These are phyloP conservation scores for Gandaritis pyraliata DNA, from an alignment of 2,888 invertebrate genomes.

Conservation along the genomic window DNA sequence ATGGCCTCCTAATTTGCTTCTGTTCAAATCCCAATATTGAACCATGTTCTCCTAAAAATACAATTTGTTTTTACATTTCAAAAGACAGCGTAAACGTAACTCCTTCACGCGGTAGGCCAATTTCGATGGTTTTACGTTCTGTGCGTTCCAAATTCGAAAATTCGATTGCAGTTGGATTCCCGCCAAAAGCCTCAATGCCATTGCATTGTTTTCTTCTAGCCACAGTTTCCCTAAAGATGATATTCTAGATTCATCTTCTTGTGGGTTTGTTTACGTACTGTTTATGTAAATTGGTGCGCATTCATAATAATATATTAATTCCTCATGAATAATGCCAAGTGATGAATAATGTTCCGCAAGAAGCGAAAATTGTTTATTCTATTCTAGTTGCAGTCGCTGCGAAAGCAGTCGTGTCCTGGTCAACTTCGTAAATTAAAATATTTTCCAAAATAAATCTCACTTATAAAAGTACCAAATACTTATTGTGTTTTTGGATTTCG, in stretches of 20 bases:
- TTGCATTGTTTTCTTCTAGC: conserved; percentile 28
- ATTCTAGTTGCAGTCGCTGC: too few species aligned
- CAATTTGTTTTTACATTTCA: too few species aligned
- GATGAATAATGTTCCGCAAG: conserved; percentile 1
- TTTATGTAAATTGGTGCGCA: conserved; percentile 27
- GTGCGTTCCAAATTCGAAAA: conserved; percentile 30
- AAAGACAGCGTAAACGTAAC: conserved; percentile 3
- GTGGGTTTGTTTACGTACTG: conserved; percentile 11
- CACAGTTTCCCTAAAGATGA: conserved; percentile 22
- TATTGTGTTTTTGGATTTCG: too few species aligned
- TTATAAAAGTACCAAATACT: too few species aligned
- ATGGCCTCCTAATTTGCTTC: too few species aligned
- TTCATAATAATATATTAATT: conserved; percentile 17
- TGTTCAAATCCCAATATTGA: too few species aligned
- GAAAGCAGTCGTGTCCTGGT: conserved; percentile 14
- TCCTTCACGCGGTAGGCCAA: not conserved
- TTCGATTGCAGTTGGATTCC: conserved; percentile 37
- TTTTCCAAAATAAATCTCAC: too few species aligned
- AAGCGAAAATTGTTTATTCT: not conserved
- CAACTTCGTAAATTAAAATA: not conserved
- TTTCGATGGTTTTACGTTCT: conserved; percentile 12
- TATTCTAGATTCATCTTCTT: conserved; percentile 7
- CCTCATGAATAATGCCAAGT: conserved; percentile 18
- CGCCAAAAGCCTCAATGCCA: conserved; percentile 37
- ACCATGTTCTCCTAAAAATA: too few species aligned